Conservation (phyloP, 1,140 invertebrate genomes). For the Helicoverpa armigera region DNA sequence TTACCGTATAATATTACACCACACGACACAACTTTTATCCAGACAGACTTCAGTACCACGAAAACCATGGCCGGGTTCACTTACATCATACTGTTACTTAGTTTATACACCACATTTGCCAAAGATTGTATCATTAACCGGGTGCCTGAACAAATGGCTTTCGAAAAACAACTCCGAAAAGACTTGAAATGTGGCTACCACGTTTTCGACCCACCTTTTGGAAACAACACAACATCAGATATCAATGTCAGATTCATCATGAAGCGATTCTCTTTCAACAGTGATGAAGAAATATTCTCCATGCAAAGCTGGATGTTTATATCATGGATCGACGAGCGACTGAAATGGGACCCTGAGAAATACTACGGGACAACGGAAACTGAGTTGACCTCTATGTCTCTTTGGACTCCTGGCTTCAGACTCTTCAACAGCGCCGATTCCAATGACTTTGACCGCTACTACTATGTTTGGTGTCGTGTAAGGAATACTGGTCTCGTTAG, state of each 20-base stretch:
- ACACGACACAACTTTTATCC: neutral
- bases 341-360: slow-evolving; percentile 46
- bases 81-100: neutral
- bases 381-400: neutral
- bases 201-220: neutral
- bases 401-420: slow-evolving; percentile 47
- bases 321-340: slow-evolving; percentile 39
- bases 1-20: slow-evolving; percentile 2
- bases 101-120: neutral
- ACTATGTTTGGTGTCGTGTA: slow-evolving; percentile 8
- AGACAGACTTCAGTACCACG: neutral
- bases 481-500: slow-evolving; percentile 11
- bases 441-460: slow-evolving; percentile 8
- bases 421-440: slow-evolving; percentile 34
- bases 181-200: neutral
- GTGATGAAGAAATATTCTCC: slow-evolving; percentile 21
- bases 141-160: slow-evolving; percentile 1
- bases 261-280: slow-evolving; percentile 45
- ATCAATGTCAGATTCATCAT: slow-evolving; percentile 37
- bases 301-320: slow-evolving; percentile 37
- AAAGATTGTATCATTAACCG: slow-evolving; percentile 2
- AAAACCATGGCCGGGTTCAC: slow-evolving; percentile 8
- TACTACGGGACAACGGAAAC: slow-evolving; percentile 39
- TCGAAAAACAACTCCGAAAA: slow-evolving; percentile 1
- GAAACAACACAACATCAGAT: neutral